Evolutionary conservation across 2,797 vertebrate genomes (phyloP).

Genomic region (Lates japonicus): DNA sequence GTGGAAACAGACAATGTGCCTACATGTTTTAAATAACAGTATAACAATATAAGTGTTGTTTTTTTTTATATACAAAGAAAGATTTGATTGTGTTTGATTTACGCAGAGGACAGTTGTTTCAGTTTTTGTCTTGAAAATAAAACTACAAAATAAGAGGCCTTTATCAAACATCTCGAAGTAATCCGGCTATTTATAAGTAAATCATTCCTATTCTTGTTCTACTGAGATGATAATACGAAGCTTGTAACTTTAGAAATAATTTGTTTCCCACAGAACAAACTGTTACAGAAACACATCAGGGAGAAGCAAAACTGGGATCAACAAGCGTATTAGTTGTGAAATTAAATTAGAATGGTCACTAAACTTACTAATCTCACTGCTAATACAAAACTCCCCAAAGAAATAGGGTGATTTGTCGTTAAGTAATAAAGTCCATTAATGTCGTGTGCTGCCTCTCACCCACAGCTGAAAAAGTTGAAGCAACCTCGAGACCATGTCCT

Average conservation of each 20-base stretch:
- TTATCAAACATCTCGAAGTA: not conserved
- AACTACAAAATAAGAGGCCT: not conserved
- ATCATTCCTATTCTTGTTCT: not conserved
- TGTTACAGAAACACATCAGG: not conserved
- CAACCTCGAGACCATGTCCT: conserved; percentile 75
- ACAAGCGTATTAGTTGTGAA: not conserved
- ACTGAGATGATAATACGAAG: not conserved
- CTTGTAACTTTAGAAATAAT: not conserved
- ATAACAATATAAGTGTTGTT: too few relatives aligned
- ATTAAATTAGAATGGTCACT: not conserved
- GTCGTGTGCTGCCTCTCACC: not conserved
- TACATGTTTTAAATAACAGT: too few relatives aligned
- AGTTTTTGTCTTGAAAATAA: not conserved
- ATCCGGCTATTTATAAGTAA: not conserved
- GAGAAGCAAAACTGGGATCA: not conserved
- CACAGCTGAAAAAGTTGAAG: conserved; percentile 8
- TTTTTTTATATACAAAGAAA: not conserved
- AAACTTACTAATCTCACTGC: not conserved
- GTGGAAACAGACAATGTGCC: not conserved
- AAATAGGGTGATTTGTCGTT: not conserved
- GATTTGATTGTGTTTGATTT: not conserved
- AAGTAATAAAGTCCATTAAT: not conserved
- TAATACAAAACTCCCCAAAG: not conserved
- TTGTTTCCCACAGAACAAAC: not conserved
- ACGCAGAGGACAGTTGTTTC: not conserved